Evolutionary conservation across 1,140 invertebrate species (phyloP), one percentile per base, ranked within the genome.

Genomic region (Solenopsis fugax): DNA sequence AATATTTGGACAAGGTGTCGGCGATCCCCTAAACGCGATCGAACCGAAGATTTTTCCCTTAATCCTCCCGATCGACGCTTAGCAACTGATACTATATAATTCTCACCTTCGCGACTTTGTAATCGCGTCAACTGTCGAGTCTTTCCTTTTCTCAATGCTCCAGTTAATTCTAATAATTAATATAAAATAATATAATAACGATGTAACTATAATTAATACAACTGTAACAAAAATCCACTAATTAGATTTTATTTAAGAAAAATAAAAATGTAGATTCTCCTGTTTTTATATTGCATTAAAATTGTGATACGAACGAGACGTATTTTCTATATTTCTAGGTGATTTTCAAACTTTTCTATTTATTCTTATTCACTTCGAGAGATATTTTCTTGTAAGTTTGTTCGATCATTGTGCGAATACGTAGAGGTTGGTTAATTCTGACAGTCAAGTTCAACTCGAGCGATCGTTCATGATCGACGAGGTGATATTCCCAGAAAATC

Each of bases 1-100:
- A 94, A 94, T 94, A 94, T 94, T 94, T 94, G 87, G 93, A 94
- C 93, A 93, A 92, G 78, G 56, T 84, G 48, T 9, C 64, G 60
- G 41, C 81, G 58, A 65, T 45, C 86, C 34, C 92, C 92, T 91
- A 29, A 2, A 29, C 60, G 91, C 48, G 84, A 64, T 87, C 75
- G 89, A 91, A 91, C 80, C 58, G n/a, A 45, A 45, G 45, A 72
- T 64, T 62, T 65, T 72, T 72, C 18, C 50, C 29, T 7, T 56
- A 4, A 64, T 85, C 41, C 41, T 3, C 52, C 18, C 24, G 88
- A 86, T 58, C 62, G 48, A 69, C 34, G 13, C 29, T 58, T 69
- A 81, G 24, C 60, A 13, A 50, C 29, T 12, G n/a, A 48, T 10
- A 48, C 64, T 21, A 41, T 21, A 41, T 86, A 58, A 81, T 69